Conservation (phyloP, 2,113 vertebrate genomes). For the Emydocephalus ijimae region DNA sequence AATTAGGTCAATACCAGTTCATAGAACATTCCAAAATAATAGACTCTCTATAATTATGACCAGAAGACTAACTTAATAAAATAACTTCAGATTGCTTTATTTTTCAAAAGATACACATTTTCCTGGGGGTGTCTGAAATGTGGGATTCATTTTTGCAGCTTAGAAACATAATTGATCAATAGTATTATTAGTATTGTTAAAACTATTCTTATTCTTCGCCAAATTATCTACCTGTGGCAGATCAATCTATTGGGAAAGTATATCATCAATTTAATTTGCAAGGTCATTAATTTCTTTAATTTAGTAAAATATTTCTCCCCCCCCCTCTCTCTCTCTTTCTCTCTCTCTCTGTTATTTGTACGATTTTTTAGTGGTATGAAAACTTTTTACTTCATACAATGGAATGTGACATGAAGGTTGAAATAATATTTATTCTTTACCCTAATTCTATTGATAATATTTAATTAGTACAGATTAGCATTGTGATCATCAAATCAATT, state of each 20-base stretch:
- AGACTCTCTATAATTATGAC: background rate
- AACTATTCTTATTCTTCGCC: background rate
- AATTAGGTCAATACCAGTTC: too few species aligned
- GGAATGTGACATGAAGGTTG: background rate
- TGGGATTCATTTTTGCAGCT: background rate
- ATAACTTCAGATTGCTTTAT: background rate
- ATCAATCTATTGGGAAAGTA: background rate
- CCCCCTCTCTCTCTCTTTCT: too few species aligned
- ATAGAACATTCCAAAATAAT: background rate
- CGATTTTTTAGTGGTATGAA: background rate
- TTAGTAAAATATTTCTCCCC: background rate
- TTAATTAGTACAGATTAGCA: constrained; percentile 4
- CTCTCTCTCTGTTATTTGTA: too few species aligned
- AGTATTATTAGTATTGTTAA: background rate
- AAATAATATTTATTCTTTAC: constrained; percentile 15
- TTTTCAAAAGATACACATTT: background rate
- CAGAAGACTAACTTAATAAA: background rate
- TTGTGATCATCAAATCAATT: constrained; percentile 7
- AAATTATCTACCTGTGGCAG: background rate
- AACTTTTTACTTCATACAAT: background rate
- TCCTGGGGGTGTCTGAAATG: background rate
- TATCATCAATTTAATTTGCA: background rate
- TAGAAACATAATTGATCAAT: background rate
- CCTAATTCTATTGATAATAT: constrained; percentile 21
- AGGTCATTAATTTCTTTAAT: background rate